Base-by-base conservation (phyloP, 30 jellyfish, hydroid and myxozoan species). In the Phacellophora camtschatica region DNA sequence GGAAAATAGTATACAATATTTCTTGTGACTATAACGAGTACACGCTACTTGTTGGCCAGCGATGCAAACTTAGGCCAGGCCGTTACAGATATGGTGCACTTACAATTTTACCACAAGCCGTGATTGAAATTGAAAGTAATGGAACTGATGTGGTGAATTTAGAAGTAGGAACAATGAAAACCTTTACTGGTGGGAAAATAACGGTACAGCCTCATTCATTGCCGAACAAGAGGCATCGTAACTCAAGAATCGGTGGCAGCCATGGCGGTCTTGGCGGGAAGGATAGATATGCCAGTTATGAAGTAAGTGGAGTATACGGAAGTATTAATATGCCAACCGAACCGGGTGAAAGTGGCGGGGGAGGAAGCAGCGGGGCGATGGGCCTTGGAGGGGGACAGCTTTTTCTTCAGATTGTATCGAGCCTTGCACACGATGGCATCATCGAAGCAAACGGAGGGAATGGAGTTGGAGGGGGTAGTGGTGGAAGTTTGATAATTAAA, bases 381-480 rank as follows among this genome's bases (percentile, higher is more conserved):
- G 84, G 84, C 7, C 55, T 34, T 49, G 92, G 92, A 32, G 84
- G 84, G 6, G 84, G 77, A 37, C 77, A 66, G 58, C 79, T 81
- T 28, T 20, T n/a, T 15, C 49, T 77, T 29, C 42, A 3, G 30
- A 61, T 77, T n/a, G 29, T 24, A 19, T 24, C 82, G 5, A 55
- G 23, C 65, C n/a, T 77, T 35, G 63, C 30, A 18, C 76, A 36
- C 25, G 92, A 81, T 64, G 92, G 92, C 8, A 16, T 16, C 27
- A 66, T 81, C 53, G 65, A 51, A 10, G 92, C 55, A 19, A 54
- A 66, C 25, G 92, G 92, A 8, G 92, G 70, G 31, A 37, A 32
- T 45, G 75, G 75, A 36, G 62, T 50, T 30, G 92, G 92, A 25
- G 92, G 92, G 1, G 92, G 92, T 9, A 81, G 92, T 39, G 92